Base-by-base conservation (phyloP, 1,140 invertebrate genomes). In the Aphelinus atriplicis region DNA sequence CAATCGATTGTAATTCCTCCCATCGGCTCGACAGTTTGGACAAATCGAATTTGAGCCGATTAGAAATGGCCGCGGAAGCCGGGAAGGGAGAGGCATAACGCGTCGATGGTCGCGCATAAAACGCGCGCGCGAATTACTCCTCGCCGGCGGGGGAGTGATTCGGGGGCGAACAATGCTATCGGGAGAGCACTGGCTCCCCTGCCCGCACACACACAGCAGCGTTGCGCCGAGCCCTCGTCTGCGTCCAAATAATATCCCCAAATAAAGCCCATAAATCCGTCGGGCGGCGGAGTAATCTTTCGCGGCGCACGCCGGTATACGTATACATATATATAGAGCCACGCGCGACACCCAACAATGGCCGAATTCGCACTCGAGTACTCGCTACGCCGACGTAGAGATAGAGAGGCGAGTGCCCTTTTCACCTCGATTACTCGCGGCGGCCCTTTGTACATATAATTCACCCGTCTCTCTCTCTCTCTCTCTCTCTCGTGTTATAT, bases 161-260 rank as follows among this genome's bases (percentile, higher is more conserved):
- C 43, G 56, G n/a, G 3, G 26, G 58, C 45, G 58, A 26, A 26
- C 10, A 48, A 43, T 5, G 50, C 50, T 48, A 9, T 7, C 58
- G 10, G 3, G 67, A 58, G 57, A 70, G 57, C 70, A 64, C 63
- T 71, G 61, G 7, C 2, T 43, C 58, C 9, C 3, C 42, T 26
- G 61, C 61, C 3, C 61, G 70, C 10, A 71, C 51, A 10, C 51
- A 26, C 42, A 43, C 47, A 48, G 7, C 9, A 47, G 53, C 65
- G 26, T n/a, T n/a, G 65, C 1, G 42, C 55, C n/a, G 55, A 1
- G 26, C 48, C 61, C 72, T 62, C 57, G 72, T 74, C 58, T 62
- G 26, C 26, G 65, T 68, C 72, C 62, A 74, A 74, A 74, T 74
- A 68, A 74, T 74, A 74, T 74, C 50, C 64, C 57, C 50, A 67